Conservation (phyloP, 2,797 vertebrate genomes). For the Acropternis orthonyx region DNA sequence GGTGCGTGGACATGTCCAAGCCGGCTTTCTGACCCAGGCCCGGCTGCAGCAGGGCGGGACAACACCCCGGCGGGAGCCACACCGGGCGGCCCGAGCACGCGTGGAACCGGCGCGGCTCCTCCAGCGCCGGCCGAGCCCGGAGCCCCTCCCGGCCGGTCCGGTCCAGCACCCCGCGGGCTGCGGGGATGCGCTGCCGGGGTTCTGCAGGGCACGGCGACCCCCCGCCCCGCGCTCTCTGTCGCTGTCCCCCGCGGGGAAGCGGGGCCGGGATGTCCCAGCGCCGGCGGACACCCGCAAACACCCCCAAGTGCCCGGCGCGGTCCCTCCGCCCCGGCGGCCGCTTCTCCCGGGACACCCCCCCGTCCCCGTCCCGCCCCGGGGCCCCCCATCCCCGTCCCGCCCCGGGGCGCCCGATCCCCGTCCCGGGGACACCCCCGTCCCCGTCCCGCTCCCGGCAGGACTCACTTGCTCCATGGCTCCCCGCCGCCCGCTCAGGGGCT, state of each 20-base stretch:
- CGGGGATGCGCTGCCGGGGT: background rate
- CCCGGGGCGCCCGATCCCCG: background rate
- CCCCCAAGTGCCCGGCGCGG: background rate
- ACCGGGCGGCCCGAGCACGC: slow-evolving; percentile 16
- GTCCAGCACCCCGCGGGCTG: background rate
- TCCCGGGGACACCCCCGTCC: background rate
- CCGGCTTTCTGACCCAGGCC: background rate
- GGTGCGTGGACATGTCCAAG: background rate
- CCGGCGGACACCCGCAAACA: background rate
- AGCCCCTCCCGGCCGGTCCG: background rate
- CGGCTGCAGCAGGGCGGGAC: background rate
- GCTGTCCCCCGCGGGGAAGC: background rate
- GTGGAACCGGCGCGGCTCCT: background rate
- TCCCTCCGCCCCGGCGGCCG: background rate
- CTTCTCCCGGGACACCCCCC: background rate
- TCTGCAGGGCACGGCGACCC: background rate
- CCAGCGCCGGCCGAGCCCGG: background rate
- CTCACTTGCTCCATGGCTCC: slow-evolving; percentile 53
- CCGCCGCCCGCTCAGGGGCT: slow-evolving; percentile 14
- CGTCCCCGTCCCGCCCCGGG: background rate
- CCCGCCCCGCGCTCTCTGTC: background rate
- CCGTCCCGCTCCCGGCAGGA: background rate
- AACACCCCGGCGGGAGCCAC: slow-evolving; percentile 10
- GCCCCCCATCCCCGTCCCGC: no score
- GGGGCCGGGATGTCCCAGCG: background rate